Conservation (phyloP, 2,113 vertebrate genomes). For the Diadophis punctatus region DNA sequence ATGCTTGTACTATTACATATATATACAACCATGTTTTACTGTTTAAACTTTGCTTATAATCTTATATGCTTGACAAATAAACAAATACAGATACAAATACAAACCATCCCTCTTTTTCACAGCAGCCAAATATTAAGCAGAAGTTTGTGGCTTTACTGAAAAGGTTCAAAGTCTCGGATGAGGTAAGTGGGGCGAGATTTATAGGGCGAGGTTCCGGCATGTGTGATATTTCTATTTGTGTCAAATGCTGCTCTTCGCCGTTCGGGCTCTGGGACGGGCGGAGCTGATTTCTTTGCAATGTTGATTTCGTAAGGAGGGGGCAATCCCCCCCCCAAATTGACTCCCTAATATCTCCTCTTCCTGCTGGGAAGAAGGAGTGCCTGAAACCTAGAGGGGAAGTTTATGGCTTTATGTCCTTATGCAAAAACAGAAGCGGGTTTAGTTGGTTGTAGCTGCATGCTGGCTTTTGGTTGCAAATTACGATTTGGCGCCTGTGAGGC, state of each 20-base stretch:
- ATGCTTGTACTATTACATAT: too few species aligned
- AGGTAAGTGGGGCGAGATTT: constrained; percentile 58
- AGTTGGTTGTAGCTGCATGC: too few species aligned
- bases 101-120: constrained; percentile 40
- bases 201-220: background rate
- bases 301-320: rapidly evolving
- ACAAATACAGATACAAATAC: too few species aligned
- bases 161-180: constrained; percentile 77
- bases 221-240: background rate
- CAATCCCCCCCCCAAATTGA: too few species aligned
- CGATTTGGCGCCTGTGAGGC: too few species aligned
- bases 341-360: background rate
- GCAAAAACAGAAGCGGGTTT: too few species aligned
- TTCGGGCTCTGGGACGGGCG: background rate
- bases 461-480: too few species aligned
- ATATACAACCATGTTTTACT: too few species aligned
- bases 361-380: too few species aligned
- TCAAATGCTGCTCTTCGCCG: background rate
- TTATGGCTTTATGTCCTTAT: rapidly evolving
- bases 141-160: constrained; percentile 78
- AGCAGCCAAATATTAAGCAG: constrained; percentile 84
- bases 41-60: too few species aligned
- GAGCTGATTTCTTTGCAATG: background rate
- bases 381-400: background rate
- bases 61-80: too few species aligned